Base-by-base conservation (phyloP, 2,113 vertebrate species). In the Campylorhamphus procurvoides region DNA sequence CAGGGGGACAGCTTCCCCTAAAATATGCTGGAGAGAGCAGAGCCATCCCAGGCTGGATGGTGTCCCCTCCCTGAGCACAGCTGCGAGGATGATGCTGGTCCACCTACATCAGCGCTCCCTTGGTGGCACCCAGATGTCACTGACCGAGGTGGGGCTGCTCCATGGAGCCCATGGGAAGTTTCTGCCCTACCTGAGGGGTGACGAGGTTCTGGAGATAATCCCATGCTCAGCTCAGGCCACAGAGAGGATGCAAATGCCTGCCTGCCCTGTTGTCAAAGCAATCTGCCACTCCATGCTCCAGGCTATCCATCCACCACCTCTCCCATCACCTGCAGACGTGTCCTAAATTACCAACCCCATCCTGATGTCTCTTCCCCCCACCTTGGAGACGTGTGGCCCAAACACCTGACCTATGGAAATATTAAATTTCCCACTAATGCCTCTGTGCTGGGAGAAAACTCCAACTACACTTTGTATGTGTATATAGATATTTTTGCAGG, bases 141-240 rank as follows among this genome's bases (percentile, higher is more conserved):
- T 1, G 1, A 10, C 42, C 25, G 1, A 0, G 0, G 2, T 0
- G 1, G 33, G 25, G 12, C 37, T 68, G 59, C 42, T 73, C n/a
- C 1, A 0, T 18, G 29, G n/a, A 25, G 37, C 58, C 52, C 29
- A 3, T 8, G 53, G 35, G 35, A 68, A 81, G 9, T 46, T 72
- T 27, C 40, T 85, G 74, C 56, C 58, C 42, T 67, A 56, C 47
- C 55, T 20, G 6, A 6, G 33, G 16, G 14, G 7, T 27, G 33
- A 23, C 0, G 3, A 69, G 18, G 23, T 59, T 77, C 83, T 55
- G 46, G 44, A 6, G 33, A 7, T 37, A 39, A 35, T 11, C 28
- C 25, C 2, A 0, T 7, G 17, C 49, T 46, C 2, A 3, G 59
- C 53, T 91, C 44, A 29, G 20, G 24, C 50, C 56, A 29, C 1